Base-by-base conservation (phyloP, 2,113 vertebrate species). In the Brienomyrus brachyistius region DNA sequence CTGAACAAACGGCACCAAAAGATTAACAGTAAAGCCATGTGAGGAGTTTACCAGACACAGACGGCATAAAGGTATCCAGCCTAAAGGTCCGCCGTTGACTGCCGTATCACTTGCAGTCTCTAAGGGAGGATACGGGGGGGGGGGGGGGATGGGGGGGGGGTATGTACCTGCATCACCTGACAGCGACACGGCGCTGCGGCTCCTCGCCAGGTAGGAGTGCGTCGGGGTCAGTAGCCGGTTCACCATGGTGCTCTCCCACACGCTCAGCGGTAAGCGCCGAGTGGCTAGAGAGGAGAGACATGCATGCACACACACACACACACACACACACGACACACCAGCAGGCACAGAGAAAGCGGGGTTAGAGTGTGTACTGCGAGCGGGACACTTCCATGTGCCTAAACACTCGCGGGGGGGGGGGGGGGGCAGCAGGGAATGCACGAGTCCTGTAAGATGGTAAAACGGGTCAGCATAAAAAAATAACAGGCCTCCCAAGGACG, bases 161-260 rank as follows among this genome's bases (percentile, higher is more conserved):
- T 17, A 13, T 48, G 45, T 98, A 99, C 98, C 98, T 96, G 97
- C 89, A 91, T 99, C 97, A 96, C 97, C 98, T 91, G 97, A 97
- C 95, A 99, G 94, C 48, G 97, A 97, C 90, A 97, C 96, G 85
- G 97, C 97, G 90, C 98, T 99, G 95, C 97, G 97, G 93, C 98
- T 99, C 77, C 98, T 96, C 91, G 98, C 98, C 97, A 99, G 95
- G 94, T 98, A 99, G 8, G 98, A 98, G 94, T 99, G 98, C 9
- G 98, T 99, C 89, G 98, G 98, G 94, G 94, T 98, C 96, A 98
- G 96, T 88, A 99, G 97, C 91, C 98, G 97, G 95, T 94, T 98
- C 93, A 99, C 97, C 91, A 99, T 93, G 86, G 92, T 98, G 95
- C 96, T 99, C 94, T 99, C 98, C 98, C 98, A 99, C 0, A 97